Percentiles rank a stretch among this genome's conserved stretches.
phyloP scores from a whole-genome alignment of 2,113 vertebrate species.

The Protobothrops flavoviridis region DNA sequence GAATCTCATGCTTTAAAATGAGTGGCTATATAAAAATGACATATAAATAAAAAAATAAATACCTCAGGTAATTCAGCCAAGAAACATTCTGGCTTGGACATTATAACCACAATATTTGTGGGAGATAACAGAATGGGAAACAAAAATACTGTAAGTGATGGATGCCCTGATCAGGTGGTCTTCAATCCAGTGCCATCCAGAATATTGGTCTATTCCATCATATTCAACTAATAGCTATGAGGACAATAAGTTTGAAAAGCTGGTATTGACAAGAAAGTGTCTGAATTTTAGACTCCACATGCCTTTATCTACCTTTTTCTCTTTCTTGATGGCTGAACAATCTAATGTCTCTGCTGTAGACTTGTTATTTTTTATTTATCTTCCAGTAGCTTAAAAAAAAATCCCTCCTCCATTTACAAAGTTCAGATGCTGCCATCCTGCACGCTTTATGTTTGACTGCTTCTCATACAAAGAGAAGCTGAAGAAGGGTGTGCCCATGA shows the following conservation, averaged over 20 bases:
- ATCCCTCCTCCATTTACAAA: background rate
- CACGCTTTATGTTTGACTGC: background rate
- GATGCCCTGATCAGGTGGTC: background rate
- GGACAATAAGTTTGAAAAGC: background rate
- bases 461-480: background rate
- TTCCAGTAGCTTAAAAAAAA: background rate
- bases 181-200: background rate
- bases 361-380: background rate
- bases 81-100: background rate
- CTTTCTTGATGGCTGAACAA: background rate
- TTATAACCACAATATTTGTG: background rate
- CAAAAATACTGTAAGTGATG: background rate
- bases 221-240: background rate
- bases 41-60: too few relatives aligned
- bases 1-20: too few relatives aligned
- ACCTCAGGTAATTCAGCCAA: background rate
- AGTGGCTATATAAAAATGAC: too few relatives aligned
- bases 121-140: background rate
- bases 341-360: too few relatives aligned
- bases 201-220: background rate
- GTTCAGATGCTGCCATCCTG: background rate
- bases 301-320: background rate
- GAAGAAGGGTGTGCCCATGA: background rate
- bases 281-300: background rate
- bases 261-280: background rate